Evolutionary conservation across 2,797 vertebrate genomes (phyloP).

Genomic region (Allenopithecus nigroviridis): DNA sequence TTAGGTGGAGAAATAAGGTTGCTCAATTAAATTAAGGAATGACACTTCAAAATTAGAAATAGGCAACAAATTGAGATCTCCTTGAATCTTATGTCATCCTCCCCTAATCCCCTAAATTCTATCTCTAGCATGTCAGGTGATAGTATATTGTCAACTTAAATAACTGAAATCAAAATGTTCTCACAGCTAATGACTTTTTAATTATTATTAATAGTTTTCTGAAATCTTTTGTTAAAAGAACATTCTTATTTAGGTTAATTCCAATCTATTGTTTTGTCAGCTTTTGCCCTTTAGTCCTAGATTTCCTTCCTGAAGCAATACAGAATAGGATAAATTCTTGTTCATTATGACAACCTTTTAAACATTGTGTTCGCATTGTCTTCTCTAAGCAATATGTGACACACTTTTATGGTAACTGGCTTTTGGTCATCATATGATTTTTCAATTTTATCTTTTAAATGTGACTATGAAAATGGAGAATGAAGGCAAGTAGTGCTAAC

Average conservation of each 20-base stretch:
- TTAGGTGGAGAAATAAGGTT: background rate
- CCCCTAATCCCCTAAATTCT: background rate
- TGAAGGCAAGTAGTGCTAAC: background rate
- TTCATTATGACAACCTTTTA: background rate
- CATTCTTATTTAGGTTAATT: background rate
- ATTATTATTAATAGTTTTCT: background rate
- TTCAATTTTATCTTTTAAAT: background rate
- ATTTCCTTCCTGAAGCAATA: background rate
- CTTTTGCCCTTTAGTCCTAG: background rate
- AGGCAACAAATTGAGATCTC: background rate
- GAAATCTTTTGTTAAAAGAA: background rate
- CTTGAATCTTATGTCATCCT: background rate
- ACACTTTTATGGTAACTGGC: background rate
- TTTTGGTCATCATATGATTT: background rate
- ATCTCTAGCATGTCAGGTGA: background rate
- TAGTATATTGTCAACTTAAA: background rate
- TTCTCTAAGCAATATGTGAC: background rate
- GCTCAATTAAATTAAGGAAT: background rate
- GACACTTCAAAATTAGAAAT: background rate
- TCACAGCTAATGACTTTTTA: background rate
- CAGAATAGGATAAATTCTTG: background rate
- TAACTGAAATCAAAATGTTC: background rate
- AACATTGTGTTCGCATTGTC: background rate
- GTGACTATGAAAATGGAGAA: background rate
- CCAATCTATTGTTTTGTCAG: background rate